A percentile compares a stretch with the other conserved stretches of the same genome.
phyloP scores from a whole-genome alignment of 1,140 invertebrate species.

The Aphis craccivora region DNA sequence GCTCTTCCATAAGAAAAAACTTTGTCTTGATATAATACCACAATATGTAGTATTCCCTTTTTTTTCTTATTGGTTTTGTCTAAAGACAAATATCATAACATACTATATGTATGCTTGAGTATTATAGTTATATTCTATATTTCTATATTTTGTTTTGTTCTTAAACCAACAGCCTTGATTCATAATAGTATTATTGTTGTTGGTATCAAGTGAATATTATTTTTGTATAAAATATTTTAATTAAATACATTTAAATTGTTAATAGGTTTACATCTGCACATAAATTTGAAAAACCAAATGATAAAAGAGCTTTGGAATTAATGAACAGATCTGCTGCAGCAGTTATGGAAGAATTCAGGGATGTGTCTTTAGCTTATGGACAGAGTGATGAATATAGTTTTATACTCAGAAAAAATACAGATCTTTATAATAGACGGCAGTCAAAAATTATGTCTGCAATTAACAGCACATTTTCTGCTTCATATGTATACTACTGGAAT shows the following conservation, averaged over 20 bases:
- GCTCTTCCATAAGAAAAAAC: no score
- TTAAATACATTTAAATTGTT: neutral
- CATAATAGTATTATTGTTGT: no score
- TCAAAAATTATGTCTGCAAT: conserved; percentile 86
- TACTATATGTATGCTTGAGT: no score
- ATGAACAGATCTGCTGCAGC: conserved; percentile 86
- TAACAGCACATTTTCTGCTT: conserved; percentile 86
- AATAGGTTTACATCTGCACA: conserved; percentile 68
- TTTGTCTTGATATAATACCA: no score
- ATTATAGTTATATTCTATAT: neutral
- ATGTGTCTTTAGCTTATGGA: conserved; percentile 86
- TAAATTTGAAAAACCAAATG: conserved; percentile 91
- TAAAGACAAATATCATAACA: no score
- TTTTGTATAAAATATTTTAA: neutral
- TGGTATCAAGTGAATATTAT: neutral
- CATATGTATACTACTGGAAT: conserved; percentile 88
- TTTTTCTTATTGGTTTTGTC: no score
- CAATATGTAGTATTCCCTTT: no score
- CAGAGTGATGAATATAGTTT: conserved; percentile 99
- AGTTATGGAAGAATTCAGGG: conserved; percentile 88
- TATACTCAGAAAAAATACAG: conserved; percentile 80
- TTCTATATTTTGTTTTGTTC: neutral
- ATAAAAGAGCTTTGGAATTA: conserved; percentile 79
- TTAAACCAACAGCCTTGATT: neutral
- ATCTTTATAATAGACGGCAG: conserved; percentile 80